Percentiles rank a stretch among this genome's conserved stretches.
Conservation (phyloP, 2,797 vertebrate species). For the Lithobates pipiens region DNA sequence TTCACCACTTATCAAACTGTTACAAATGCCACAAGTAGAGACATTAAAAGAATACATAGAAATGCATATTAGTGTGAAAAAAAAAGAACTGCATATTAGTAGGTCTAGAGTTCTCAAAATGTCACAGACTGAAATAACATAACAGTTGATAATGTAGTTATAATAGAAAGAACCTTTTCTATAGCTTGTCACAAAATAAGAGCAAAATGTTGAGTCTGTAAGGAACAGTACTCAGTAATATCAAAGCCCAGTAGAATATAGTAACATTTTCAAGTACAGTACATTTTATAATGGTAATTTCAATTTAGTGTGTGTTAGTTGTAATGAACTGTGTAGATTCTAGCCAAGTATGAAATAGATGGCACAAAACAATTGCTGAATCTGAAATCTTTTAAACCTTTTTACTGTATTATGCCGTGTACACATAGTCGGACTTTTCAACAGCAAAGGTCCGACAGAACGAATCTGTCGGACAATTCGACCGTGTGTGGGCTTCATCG, state of each 20-base stretch:
- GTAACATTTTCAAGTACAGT: conserved; percentile 2
- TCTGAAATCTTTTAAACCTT: too few relatives aligned
- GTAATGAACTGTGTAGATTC: not conserved
- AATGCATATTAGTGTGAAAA: conserved; percentile 2
- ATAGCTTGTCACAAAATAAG: conserved; percentile 32
- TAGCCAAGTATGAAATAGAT: not conserved
- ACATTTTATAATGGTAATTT: not conserved
- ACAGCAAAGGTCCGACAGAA: too few relatives aligned
- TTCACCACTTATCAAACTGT: conserved; percentile 43
- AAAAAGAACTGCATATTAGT: not conserved
- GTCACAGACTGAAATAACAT: conserved; percentile 46
- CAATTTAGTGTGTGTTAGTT: not conserved
- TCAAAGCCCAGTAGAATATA: not conserved
- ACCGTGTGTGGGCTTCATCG: too few relatives aligned
- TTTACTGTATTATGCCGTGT: too few relatives aligned
- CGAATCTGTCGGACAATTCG: too few relatives aligned
- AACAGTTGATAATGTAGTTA: conserved; percentile 1
- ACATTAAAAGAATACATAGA: conserved; percentile 41
- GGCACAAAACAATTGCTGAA: too few relatives aligned
- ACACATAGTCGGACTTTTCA: too few relatives aligned
- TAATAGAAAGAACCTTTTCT: conserved; percentile 36
- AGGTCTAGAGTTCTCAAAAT: conserved; percentile 38
- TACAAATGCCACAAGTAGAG: conserved; percentile 41
- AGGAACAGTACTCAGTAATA: conserved; percentile 18
- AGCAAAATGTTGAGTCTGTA: conserved; percentile 6